A percentile compares a stretch with the other conserved stretches of the same genome.
phyloP scores from a whole-genome alignment of 2,888 invertebrate genomes.

The Oxystoma pomonae region DNA sequence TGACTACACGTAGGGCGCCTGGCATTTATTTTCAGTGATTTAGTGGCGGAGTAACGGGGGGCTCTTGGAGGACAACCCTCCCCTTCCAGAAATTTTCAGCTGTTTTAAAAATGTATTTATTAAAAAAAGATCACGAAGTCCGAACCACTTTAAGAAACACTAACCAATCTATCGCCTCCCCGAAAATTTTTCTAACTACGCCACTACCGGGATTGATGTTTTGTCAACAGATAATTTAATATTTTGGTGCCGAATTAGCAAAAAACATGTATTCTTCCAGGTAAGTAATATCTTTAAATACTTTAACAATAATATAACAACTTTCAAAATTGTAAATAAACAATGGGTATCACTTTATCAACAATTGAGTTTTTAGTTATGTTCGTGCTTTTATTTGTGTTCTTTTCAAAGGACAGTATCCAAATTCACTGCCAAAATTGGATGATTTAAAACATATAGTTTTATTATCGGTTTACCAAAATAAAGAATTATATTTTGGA shows the following conservation, averaged over 20 bases:
- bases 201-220: too few relatives aligned
- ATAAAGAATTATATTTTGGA: neutral
- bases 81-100: too few relatives aligned
- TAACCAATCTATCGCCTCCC: too few relatives aligned
- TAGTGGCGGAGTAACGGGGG: too few relatives aligned
- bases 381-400: neutral
- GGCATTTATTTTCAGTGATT: neutral
- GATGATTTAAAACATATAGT: neutral
- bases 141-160: too few relatives aligned
- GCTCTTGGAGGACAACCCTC: too few relatives aligned
- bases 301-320: neutral
- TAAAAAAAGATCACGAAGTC: too few relatives aligned
- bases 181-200: too few relatives aligned
- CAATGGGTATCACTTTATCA: neutral
- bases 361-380: neutral
- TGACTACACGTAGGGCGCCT: neutral
- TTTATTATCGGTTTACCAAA: neutral
- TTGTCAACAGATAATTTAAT: neutral
- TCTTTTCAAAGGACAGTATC: slow-evolving; percentile 1
- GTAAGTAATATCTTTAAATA: neutral
- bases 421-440: neutral
- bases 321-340: neutral
- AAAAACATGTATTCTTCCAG: neutral
- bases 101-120: too few relatives aligned
- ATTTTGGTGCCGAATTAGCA: neutral